phyloP scores from a whole-genome alignment of 2,797 vertebrate genomes.

The Rousettus madagascariensis region DNA sequence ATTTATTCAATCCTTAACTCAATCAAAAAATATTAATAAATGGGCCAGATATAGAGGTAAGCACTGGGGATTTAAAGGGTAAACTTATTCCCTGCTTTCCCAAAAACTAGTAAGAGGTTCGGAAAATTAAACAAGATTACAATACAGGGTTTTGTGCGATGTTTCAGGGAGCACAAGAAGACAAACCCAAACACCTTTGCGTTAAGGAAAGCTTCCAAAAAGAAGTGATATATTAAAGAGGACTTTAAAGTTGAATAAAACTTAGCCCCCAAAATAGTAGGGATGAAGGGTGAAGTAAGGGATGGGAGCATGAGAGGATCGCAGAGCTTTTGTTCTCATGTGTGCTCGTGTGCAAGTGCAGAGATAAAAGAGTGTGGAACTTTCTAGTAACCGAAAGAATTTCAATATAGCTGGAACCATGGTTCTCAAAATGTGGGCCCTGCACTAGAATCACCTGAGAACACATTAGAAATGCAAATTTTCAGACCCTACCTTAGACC shows the following conservation, averaged over 20 bases:
- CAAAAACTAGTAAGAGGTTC: not conserved
- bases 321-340: not conserved
- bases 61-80: not conserved
- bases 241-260: not conserved
- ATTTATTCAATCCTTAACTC: not conserved
- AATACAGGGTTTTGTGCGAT: not conserved
- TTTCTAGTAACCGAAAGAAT: not conserved
- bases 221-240: not conserved
- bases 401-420: not conserved
- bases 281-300: not conserved
- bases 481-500: not conserved
- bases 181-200: not conserved
- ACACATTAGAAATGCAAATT: not conserved
- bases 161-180: not conserved
- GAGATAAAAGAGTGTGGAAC: not conserved
- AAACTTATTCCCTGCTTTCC: not conserved
- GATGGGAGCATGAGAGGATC: not conserved
- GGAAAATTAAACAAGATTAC: not conserved
- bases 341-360: not conserved
- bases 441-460: not conserved
- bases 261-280: not conserved
- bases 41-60: not conserved
- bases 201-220: not conserved
- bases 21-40: not conserved
- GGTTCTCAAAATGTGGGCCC: not conserved